Evolutionary conservation across 2,113 vertebrate genomes (phyloP), one percentile per base, ranked within the genome.

Genomic region (Nerophis ophidion): DNA sequence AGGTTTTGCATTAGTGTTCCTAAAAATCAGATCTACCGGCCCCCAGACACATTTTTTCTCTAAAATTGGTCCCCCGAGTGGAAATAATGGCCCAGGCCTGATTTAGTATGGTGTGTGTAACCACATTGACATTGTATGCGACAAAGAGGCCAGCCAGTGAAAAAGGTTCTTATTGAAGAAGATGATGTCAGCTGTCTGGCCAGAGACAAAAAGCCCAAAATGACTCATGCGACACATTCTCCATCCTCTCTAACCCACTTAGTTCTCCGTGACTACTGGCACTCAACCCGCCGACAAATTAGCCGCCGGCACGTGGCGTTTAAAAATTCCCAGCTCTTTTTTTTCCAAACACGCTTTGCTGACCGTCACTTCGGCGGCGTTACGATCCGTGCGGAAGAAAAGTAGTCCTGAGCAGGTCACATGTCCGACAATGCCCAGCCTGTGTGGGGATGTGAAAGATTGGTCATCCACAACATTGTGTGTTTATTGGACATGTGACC

Each of bases 261-360:
- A 49, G 62, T 45, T 45, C 61, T 44, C 40, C 40, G 58, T 48
- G 58, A 12, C 63, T 59, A 57, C 65, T 75, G 48, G 6, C 68
- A 64, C 53, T 55, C 70, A 44, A 75, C 75, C 72, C 77, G 38
- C 57, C 55, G 63, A 54, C 47, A 4, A 66, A 62, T 57, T 56
- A 48, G 51, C 66, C 62, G 60, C 64, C 42, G 42, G 56, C n/a
- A 7, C 61, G 57, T 69, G 48, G 55, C 53, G 71, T 87, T 75
- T 85, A 87, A 85, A 85, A 84, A 87, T 85, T 87, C 46, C 85
- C 63, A 64, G 59, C 71, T 26, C 26, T 26, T 26, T 2, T 26
- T 3, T 26, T 26, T 4, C 26, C 55, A 48, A 46, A 61, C 36
- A 8, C 11, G 9, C 38, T 8, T 40, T 40, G 38, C 8, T 40